A percentile compares a stretch with the other conserved stretches of the same genome.
Conservation (phyloP, 2,888 invertebrate genomes). For the Sericinus montela region DNA sequence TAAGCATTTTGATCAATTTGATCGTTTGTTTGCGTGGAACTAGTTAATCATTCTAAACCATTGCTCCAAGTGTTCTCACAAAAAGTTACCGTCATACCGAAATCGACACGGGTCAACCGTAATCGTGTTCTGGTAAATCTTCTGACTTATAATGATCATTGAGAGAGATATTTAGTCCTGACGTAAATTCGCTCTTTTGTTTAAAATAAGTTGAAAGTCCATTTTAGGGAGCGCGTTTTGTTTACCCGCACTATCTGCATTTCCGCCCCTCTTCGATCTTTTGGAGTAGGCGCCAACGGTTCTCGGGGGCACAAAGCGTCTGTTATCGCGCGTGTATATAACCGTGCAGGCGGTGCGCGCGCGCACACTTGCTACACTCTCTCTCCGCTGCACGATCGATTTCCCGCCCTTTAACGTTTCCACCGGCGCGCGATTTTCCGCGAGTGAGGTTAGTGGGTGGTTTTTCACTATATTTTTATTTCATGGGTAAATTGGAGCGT, state of each 20-base stretch:
- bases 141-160: too few species aligned
- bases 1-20: too few species aligned
- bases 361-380: slow-evolving; percentile 66
- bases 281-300: slow-evolving; percentile 24
- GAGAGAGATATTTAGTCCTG: too few species aligned
- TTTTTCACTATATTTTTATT: slow-evolving; percentile 25
- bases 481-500: slow-evolving; percentile 17
- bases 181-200: too few species aligned
- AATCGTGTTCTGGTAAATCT: too few species aligned
- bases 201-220: too few species aligned
- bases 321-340: slow-evolving; percentile 66
- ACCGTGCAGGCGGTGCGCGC: slow-evolving; percentile 54
- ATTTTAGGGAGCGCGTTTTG: too few species aligned
- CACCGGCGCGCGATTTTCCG: slow-evolving; percentile 57
- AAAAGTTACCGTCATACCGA: too few species aligned
- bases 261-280: slow-evolving; percentile 30
- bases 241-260: slow-evolving; percentile 23
- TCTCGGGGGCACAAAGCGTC: slow-evolving; percentile 28
- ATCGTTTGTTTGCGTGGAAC: too few species aligned
- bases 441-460: slow-evolving; percentile 66
- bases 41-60: too few species aligned
- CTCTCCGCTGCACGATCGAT: slow-evolving; percentile 57
- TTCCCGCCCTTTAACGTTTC: slow-evolving; percentile 56
- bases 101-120: too few species aligned
- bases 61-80: too few species aligned